Evolutionary conservation across 2,113 vertebrate species (phyloP).

Genomic region (Neotoma lepida): DNA sequence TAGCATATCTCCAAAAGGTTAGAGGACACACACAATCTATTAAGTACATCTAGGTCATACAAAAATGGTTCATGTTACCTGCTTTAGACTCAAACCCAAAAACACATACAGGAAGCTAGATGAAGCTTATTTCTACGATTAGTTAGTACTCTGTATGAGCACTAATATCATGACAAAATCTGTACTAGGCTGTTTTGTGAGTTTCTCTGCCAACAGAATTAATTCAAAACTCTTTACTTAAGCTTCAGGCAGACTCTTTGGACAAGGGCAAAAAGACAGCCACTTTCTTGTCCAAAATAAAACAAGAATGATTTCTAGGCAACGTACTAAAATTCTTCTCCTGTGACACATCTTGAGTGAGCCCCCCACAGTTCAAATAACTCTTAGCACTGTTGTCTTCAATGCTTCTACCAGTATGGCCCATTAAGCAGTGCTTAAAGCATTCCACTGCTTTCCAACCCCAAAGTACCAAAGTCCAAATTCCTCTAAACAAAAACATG

Average conservation of each 20-base stretch:
- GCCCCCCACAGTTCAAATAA: neutral
- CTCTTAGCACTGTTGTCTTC: neutral
- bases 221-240: neutral
- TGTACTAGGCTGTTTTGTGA: neutral
- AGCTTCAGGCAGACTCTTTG: neutral
- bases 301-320: neutral
- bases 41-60: too few relatives aligned
- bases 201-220: neutral
- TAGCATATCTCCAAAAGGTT: too few relatives aligned
- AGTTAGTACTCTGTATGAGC: too few relatives aligned
- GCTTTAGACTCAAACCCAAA: too few relatives aligned
- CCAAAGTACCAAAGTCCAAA: neutral
- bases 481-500: neutral
- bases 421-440: neutral
- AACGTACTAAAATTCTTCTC: neutral
- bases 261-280: neutral
- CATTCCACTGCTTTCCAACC: neutral
- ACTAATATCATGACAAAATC: neutral
- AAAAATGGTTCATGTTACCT: too few relatives aligned
- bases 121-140: too few relatives aligned
- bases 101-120: too few relatives aligned
- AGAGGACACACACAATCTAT: too few relatives aligned
- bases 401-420: neutral
- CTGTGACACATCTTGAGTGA: neutral
- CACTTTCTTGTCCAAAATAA: neutral